Evolutionary conservation across 1,140 invertebrate genomes (phyloP), one percentile per base, ranked within the genome.

Genomic region (Papilio polyxenes): DNA sequence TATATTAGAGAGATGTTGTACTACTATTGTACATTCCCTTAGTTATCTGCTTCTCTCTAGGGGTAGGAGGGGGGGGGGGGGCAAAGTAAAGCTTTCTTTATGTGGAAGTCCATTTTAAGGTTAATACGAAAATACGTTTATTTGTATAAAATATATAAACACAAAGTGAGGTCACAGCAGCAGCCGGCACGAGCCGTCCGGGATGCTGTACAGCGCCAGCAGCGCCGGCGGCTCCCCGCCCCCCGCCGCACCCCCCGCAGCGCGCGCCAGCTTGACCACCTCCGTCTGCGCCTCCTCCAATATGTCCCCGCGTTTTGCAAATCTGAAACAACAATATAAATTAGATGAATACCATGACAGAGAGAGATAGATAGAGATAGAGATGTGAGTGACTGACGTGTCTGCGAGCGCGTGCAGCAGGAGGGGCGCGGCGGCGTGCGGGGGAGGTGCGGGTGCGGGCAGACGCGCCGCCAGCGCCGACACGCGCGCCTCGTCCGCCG

Each of bases 121-220:
- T 44, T 44, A 44, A 74, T 20, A 75, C 17, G n/a, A 75, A 75
- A 75, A 75, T 75, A 75, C 15, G 17, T 75, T 75, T 75, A 75
- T 75, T 75, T 48, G 40, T 48, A 75, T n/a, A 75, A 75, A 48
- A 75, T 75, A 48, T n/a, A 15, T 44, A 75, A 2, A 75, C 9
- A 44, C 13, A 5, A 75, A 20, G 74, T 44, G n/a, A 1, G 37
- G 74, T 75, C 74, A 75, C 74, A 75, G 44, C 74, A 75, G 74
- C 62, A 13, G 76, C 62, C 74, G 6, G 51, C 90, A 92, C 23
- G 92, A 5, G 0, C 87, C 89, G 53, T 93, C 90, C 3, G 90
- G 90, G 88, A 93, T 92, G 8, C 91, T 93, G 75, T 90, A 92
- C 10, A 93, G 81, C 1, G 89, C 92, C 80, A 87, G 91, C 0